These are phyloP conservation scores for Drosophila monieri DNA, from an alignment of 2,888 invertebrate species.

Conservation along the genomic window DNA sequence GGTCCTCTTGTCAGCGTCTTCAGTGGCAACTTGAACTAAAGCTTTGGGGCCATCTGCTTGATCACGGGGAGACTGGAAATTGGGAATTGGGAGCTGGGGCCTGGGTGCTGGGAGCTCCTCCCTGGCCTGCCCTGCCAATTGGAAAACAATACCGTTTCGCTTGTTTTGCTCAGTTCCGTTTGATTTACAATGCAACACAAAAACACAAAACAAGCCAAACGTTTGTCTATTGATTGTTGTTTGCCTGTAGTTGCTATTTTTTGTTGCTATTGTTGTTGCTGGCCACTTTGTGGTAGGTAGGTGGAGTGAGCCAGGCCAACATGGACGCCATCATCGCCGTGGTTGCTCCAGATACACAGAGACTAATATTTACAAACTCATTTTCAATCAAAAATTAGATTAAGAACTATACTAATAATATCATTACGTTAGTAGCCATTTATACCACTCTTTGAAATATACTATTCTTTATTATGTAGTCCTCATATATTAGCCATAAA, in stretches of 20 bases:
- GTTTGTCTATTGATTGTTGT: conserved; percentile 78
- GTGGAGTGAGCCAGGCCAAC: conserved; percentile 74
- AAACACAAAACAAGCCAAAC: conserved; percentile 60
- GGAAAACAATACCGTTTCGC: conserved; percentile 77
- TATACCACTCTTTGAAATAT: no score
- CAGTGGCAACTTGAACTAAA: conserved; percentile 75
- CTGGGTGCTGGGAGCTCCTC: conserved; percentile 55
- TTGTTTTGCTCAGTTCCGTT: conserved; percentile 74
- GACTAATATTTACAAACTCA: conserved; percentile 7
- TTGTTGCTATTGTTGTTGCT: conserved; percentile 43
- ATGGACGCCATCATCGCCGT: conserved; percentile 76
- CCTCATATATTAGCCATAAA: not conserved
- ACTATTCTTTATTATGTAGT: no score
- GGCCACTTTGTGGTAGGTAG: conserved; percentile 77
- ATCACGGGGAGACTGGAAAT: conserved; percentile 47
- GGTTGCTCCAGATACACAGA: conserved; percentile 34
- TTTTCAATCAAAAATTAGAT: not conserved
- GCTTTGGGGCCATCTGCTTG: conserved; percentile 66
- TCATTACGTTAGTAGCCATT: no score
- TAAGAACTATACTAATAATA: no score
- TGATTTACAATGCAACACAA: conserved; percentile 74
- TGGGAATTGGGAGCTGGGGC: conserved; percentile 5
- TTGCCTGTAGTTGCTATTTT: conserved; percentile 21
- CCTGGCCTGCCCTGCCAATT: conserved; percentile 67
- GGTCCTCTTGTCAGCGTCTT: conserved; percentile 64